phyloP scores from a whole-genome alignment of 2,888 invertebrate genomes.

The Didymodactylos carnosus region DNA sequence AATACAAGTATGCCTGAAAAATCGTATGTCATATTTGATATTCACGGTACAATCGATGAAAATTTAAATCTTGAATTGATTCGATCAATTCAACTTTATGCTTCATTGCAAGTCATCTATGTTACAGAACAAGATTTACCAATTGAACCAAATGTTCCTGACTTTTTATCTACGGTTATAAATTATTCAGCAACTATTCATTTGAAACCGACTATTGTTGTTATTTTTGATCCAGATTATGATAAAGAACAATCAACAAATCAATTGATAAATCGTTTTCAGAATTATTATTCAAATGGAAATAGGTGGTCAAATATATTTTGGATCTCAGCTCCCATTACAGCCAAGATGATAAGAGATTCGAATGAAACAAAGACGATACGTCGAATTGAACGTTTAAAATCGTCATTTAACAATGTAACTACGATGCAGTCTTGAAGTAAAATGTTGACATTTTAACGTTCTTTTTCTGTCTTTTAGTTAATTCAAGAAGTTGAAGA shows the following conservation, averaged over 20 bases:
- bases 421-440: too few species aligned
- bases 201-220: not conserved
- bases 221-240: not conserved
- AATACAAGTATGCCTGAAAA: not conserved
- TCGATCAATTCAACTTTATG: not conserved
- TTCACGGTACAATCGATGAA: not conserved
- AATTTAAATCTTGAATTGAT: not conserved
- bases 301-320: too few species aligned
- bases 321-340: too few species aligned
- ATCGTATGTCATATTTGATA: not conserved
- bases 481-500: too few species aligned
- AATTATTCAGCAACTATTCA: not conserved
- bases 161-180: not conserved
- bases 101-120: not conserved
- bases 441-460: too few species aligned
- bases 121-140: not conserved
- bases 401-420: too few species aligned
- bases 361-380: too few species aligned
- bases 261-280: not conserved
- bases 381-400: too few species aligned
- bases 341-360: too few species aligned
- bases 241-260: not conserved
- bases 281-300: too few species aligned
- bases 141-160: too few species aligned
- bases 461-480: too few species aligned